These are phyloP conservation scores for Clinocottus analis DNA, from an alignment of 2,113 vertebrate species.

Conservation along the genomic window DNA sequence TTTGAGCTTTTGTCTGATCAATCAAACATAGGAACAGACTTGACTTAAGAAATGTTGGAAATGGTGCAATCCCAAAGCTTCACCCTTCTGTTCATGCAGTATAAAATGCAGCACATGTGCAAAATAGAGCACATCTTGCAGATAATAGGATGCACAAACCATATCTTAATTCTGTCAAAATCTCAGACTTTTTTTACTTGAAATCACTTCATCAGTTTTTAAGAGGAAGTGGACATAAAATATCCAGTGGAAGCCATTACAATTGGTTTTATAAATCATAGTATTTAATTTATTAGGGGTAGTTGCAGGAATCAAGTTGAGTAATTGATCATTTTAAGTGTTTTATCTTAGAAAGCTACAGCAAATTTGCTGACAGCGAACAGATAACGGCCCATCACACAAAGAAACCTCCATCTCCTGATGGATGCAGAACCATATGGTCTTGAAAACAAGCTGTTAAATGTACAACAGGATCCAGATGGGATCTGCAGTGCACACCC, in stretches of 20 bases:
- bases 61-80: not conserved
- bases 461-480: conserved; percentile 73
- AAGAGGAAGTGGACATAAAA: not conserved
- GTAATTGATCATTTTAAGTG: not conserved
- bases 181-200: not conserved
- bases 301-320: not conserved
- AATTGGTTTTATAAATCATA: not conserved
- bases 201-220: no score
- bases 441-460: conserved; percentile 23
- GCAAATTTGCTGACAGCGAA: not conserved
- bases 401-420: not conserved
- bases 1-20: not conserved
- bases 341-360: not conserved
- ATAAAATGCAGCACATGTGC: not conserved
- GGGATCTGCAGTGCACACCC: conserved; percentile 45
- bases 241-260: not conserved
- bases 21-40: not conserved
- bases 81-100: not conserved
- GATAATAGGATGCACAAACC: not conserved
- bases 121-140: not conserved
- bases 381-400: not conserved
- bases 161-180: not conserved
- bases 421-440: conserved; percentile 28
- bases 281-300: not conserved
- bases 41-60: not conserved